A percentile compares a stretch with the other conserved stretches of the same genome.
These are phyloP conservation scores for Pristionchus mayeri DNA, from an alignment of 2,888 invertebrate species.

Conservation along the genomic window DNA sequence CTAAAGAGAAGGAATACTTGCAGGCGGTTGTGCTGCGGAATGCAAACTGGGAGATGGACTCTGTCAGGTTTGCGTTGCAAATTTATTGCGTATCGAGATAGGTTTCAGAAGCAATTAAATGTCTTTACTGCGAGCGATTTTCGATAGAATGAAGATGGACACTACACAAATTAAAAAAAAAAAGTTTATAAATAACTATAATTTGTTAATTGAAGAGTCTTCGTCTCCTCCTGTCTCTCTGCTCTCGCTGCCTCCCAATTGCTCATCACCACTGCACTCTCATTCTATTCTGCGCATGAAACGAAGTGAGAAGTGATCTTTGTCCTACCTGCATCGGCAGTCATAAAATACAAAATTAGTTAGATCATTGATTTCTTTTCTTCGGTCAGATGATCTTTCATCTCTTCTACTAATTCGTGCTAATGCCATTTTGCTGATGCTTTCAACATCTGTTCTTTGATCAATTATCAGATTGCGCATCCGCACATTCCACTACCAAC, in stretches of 20 bases:
- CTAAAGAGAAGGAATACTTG: not conserved
- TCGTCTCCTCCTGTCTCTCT: constrained; percentile 58
- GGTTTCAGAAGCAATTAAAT: too few relatives aligned
- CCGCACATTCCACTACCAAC: constrained; percentile 63
- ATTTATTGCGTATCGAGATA: too few relatives aligned
- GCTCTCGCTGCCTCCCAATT: constrained; percentile 60
- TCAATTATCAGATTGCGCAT: constrained; percentile 60
- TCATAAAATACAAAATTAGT: too few relatives aligned
- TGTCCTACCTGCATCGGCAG: not conserved
- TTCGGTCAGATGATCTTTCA: too few relatives aligned
- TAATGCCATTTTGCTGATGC: too few relatives aligned
- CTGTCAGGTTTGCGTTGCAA: constrained; percentile 39
- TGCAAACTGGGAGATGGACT: constrained; percentile 59
- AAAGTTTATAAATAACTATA: too few relatives aligned
- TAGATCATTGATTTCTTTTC: too few relatives aligned
- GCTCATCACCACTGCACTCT: constrained; percentile 58
- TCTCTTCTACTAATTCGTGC: too few relatives aligned
- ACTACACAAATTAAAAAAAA: too few relatives aligned
- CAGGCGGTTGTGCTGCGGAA: constrained; percentile 54
- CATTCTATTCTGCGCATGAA: constrained; percentile 63
- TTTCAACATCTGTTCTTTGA: too few relatives aligned
- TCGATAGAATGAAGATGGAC: too few relatives aligned
- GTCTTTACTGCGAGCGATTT: too few relatives aligned
- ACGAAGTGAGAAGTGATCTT: constrained; percentile 56
- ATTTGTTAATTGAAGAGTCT: constrained; percentile 53